Evolutionary conservation across 2,797 vertebrate genomes (phyloP).

Genomic region (Eutrigla gurnardus): DNA sequence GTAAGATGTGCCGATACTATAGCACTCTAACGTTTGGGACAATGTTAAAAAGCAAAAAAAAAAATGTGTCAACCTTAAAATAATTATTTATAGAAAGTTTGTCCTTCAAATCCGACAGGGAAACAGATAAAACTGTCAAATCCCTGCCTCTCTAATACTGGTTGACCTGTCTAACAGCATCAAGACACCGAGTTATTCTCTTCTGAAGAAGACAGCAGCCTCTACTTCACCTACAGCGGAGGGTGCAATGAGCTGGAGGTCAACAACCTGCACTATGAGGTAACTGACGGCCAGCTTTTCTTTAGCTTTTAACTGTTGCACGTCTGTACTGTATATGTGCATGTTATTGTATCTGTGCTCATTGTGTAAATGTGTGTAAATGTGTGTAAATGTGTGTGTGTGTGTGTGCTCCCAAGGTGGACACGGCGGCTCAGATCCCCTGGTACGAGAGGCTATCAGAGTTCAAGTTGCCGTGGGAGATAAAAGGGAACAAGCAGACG

Average conservation of each 20-base stretch:
- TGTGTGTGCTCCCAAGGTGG: constrained; percentile 82
- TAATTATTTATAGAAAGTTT: background rate
- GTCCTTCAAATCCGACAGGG: background rate
- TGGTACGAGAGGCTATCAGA: constrained; percentile 93
- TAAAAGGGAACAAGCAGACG: constrained; percentile 80
- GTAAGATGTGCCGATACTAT: background rate
- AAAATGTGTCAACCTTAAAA: constrained; percentile 1
- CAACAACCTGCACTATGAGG: constrained; percentile 92
- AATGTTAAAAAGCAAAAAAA: background rate
- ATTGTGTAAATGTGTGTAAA: constrained; percentile 1
- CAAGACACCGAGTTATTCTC: constrained; percentile 87
- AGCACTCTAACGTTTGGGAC: background rate
- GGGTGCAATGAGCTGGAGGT: constrained; percentile 91
- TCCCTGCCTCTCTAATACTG: background rate
- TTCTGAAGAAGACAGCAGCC: constrained; percentile 91
- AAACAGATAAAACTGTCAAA: background rate
- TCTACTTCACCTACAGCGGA: constrained; percentile 96
- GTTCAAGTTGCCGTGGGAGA: constrained; percentile 91
- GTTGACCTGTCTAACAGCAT: constrained; percentile 54
- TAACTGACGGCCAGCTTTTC: constrained; percentile 56
- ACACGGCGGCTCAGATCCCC: constrained; percentile 90
- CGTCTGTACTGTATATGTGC: background rate
- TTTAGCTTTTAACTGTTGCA: background rate
- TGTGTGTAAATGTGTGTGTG: constrained; percentile 27
- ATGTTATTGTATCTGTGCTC: background rate